A percentile compares a stretch with the other conserved stretches of the same genome.
Conservation (phyloP, 2,113 vertebrate genomes). For the Elanoides forficatus region DNA sequence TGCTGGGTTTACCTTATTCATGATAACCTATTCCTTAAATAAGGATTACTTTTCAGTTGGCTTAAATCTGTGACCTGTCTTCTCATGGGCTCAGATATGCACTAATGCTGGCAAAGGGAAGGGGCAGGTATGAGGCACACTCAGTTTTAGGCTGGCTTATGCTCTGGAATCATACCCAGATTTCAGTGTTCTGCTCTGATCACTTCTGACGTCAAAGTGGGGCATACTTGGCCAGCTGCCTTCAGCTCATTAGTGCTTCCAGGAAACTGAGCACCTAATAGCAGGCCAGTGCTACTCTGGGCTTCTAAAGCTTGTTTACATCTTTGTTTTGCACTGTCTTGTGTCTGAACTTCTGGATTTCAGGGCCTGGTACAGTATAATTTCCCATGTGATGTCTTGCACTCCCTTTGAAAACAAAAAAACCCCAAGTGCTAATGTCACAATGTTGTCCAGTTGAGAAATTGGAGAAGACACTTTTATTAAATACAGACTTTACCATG, state of each 20-base stretch:
- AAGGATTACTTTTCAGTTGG: background rate
- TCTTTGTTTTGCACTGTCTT: background rate
- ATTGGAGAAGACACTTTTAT: background rate
- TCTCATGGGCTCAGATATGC: background rate
- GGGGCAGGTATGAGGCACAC: background rate
- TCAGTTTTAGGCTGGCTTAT: background rate
- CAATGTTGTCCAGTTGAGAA: background rate
- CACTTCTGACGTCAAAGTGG: background rate
- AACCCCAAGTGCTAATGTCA: background rate
- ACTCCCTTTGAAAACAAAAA: background rate
- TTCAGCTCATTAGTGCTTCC: constrained; percentile 44
- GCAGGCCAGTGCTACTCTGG: background rate
- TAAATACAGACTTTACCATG: background rate
- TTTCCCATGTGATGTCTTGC: background rate
- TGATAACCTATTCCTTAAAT: background rate
- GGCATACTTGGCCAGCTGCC: constrained; percentile 25
- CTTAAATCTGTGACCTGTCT: background rate
- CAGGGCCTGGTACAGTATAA: background rate
- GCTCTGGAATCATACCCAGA: background rate
- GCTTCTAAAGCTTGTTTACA: background rate
- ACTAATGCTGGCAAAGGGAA: background rate
- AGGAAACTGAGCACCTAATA: constrained; percentile 17
- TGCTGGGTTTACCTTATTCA: background rate
- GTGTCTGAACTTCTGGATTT: background rate
- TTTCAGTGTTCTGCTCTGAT: background rate